Base-by-base conservation (phyloP, 2,797 vertebrate species). In the Margarornis squamiger region DNA sequence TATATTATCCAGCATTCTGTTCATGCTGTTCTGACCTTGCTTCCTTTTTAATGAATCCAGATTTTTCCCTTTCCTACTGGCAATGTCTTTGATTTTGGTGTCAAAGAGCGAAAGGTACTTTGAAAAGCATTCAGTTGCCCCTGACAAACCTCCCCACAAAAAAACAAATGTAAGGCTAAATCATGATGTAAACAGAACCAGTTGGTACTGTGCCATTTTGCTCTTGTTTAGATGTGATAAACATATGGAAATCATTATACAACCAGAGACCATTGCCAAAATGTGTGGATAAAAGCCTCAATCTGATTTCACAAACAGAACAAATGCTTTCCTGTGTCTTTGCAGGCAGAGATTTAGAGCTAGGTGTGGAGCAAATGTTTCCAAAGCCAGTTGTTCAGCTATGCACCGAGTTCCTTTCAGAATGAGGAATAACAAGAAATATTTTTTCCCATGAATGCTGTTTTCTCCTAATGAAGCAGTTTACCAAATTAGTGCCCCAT, bases 201-300 rank as follows among this genome's bases (percentile, higher is more conserved):
- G 55, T 87, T 90, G 59, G 70, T 89, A 89, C 51, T 0, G 0
- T 51, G 61, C 67, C 54, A 46, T 67, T 93, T 93, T 77, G 48
- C 55, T 85, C 39, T 82, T 92, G 67, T 92, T 94, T 92, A 90
- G 63, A 74, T 87, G 74, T 73, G 86, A 84, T 86, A 96, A 92
- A 68, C 77, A 79, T 82, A 90, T 77, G 85, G 82, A 94, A 96
- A 81, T 88, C 23, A 22, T 90, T 95, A 75, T 32, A 74, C 78
- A 75, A 58, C 36, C 23, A 41, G 30, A 93, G 39, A 57, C 46
- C 7, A 9, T 45, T 95, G 88, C 93, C 91, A 96, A 92, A 86
- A 79, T 22, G 26, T 10, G 30, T 66, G 58, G 58, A 38, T 87
- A 79, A 90, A 93, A 87, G 19, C 61, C 46, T 91, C 62, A 48